phyloP scores from a whole-genome alignment of 2,113 vertebrate species.

The Carassius carassius region DNA sequence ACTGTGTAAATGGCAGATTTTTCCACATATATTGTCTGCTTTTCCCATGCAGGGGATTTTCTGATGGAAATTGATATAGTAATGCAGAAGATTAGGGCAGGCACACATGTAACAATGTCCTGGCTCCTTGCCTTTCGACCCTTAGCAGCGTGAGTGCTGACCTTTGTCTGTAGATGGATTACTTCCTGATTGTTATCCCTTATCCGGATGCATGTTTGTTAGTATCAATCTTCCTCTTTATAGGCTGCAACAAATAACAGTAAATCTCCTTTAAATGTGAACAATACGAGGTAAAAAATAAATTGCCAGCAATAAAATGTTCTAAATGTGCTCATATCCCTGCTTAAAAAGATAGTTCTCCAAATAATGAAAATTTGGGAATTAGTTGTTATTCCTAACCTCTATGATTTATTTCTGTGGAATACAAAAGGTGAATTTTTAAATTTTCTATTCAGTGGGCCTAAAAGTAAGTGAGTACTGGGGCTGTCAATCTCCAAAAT shows the following conservation, averaged over 20 bases:
- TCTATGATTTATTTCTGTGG: not conserved
- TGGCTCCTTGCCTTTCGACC: conserved; percentile 38
- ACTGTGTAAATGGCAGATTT: not conserved
- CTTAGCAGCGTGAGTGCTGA: conserved; percentile 17
- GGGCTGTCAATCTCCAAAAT: not conserved
- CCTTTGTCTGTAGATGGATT: conserved; percentile 58
- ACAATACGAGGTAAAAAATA: conserved; percentile 7
- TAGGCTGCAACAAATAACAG: conserved; percentile 39
- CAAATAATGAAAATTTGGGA: not conserved
- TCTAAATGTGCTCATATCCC: not conserved
- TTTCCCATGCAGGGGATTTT: conserved; percentile 23
- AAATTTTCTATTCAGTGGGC: not conserved
- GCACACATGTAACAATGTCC: conserved; percentile 39
- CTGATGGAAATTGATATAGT: conserved; percentile 43
- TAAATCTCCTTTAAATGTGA: conserved; percentile 40
- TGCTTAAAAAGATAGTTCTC: not conserved
- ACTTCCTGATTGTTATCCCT: conserved; percentile 56
- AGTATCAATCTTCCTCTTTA: conserved; percentile 48
- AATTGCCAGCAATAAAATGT: not conserved
- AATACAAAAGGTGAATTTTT: not conserved
- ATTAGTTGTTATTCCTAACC: not conserved
- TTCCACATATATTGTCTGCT: not conserved
- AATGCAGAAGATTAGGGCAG: conserved; percentile 37
- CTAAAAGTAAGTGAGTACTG: not conserved
- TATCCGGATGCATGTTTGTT: conserved; percentile 39